Evolutionary conservation across 2,888 invertebrate species (phyloP).

Genomic region (Tiliacea aurago): DNA sequence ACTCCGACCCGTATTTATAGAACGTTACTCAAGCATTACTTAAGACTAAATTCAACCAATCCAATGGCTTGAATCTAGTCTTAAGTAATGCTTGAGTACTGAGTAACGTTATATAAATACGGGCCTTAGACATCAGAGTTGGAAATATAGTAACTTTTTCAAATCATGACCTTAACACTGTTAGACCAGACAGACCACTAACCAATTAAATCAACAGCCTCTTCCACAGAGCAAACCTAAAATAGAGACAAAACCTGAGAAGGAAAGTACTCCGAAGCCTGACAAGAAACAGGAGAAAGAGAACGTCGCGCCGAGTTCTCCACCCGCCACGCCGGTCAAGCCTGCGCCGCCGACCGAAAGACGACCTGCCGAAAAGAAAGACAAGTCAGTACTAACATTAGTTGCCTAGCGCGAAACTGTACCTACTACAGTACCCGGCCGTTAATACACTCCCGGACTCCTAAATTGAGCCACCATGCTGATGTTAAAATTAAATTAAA

Average conservation of each 20-base stretch:
- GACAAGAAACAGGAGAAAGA: slow-evolving; percentile 89
- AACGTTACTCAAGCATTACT: too few species aligned
- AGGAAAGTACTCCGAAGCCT: slow-evolving; percentile 78
- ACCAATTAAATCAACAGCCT: slow-evolving; percentile 1
- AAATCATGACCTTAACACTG: neutral
- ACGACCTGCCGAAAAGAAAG: slow-evolving; percentile 78
- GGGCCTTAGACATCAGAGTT: too few species aligned
- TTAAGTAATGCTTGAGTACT: too few species aligned
- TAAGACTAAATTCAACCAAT: too few species aligned
- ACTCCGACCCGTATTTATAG: too few species aligned
- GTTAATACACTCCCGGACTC: neutral
- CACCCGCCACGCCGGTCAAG: slow-evolving; percentile 79
- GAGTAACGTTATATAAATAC: too few species aligned
- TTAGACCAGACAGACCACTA: slow-evolving; percentile 6
- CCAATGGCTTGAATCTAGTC: too few species aligned
- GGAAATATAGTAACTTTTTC: neutral
- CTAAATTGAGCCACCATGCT: too few species aligned
- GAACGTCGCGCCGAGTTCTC: slow-evolving; percentile 86
- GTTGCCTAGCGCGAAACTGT: neutral
- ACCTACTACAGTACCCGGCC: neutral
- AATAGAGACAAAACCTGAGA: slow-evolving; percentile 81
- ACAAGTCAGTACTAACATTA: slow-evolving; percentile 79
- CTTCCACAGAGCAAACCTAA: slow-evolving; percentile 80
- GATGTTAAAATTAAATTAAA: too few species aligned
- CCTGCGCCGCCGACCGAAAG: slow-evolving; percentile 70